Percentiles rank a stretch among this genome's conserved stretches.
Evolutionary conservation across 2,888 invertebrate genomes (phyloP).

Genomic region (Nomada ruficornis): DNA sequence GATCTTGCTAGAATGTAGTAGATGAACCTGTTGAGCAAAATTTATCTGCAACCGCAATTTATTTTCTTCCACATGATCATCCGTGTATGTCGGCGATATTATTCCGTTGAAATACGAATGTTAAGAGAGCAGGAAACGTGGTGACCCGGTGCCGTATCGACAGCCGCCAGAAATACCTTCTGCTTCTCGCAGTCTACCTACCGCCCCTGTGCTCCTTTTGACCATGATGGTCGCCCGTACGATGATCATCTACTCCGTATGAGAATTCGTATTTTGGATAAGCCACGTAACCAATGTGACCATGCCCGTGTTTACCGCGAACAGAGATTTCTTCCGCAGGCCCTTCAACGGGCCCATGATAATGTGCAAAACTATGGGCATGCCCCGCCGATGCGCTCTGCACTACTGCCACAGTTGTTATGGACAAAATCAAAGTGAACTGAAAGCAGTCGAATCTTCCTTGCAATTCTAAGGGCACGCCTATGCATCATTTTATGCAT

Average conservation of each 20-base stretch:
- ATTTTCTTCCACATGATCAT: conserved; percentile 17
- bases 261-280: conserved; percentile 81
- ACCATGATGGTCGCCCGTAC: conserved; percentile 83
- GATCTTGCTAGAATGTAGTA: conserved; percentile 34
- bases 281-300: conserved; percentile 81
- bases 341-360: conserved; percentile 81
- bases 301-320: conserved; percentile 80
- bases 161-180: too few species aligned
- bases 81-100: conserved; percentile 12
- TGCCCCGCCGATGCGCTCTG: conserved; percentile 76
- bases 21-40: conserved; percentile 50
- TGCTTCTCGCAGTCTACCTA: conserved; percentile 61
- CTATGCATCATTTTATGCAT: neutral
- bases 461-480: too few species aligned
- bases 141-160: too few species aligned
- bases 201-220: conserved; percentile 84
- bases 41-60: conserved; percentile 49
- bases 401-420: conserved; percentile 73
- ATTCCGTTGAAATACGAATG: conserved; percentile 21
- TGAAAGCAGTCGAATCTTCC: conserved; percentile 45
- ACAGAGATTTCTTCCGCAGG: conserved; percentile 75
- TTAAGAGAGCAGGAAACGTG: conserved; percentile 1
- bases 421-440: conserved; percentile 72
- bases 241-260: conserved; percentile 80
- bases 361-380: conserved; percentile 82